These are phyloP conservation scores for Enteromius argenteus DNA, from an alignment of 2,797 vertebrate genomes.

Conservation along the genomic window DNA sequence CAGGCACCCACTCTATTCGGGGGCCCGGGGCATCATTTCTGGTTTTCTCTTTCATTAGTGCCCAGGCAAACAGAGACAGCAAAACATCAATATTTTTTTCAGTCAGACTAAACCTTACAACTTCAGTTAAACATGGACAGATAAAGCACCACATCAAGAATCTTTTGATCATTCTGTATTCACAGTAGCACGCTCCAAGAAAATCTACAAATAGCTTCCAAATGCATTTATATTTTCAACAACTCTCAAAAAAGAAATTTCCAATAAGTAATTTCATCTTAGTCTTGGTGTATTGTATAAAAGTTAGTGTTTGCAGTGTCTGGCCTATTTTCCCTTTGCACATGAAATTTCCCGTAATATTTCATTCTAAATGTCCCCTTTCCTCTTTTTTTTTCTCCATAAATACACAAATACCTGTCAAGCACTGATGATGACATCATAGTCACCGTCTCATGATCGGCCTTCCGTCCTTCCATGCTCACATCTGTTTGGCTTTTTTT, in stretches of 20 bases:
- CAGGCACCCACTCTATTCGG: neutral
- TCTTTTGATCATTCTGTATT: slow-evolving; percentile 5
- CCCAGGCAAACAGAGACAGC: slow-evolving; percentile 28
- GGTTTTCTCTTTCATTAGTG: slow-evolving; percentile 32
- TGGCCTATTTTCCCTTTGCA: neutral
- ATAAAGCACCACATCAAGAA: slow-evolving; percentile 13
- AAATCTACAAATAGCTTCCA: slow-evolving; percentile 22
- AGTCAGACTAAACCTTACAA: slow-evolving; percentile 19
- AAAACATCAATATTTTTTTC: slow-evolving; percentile 36
- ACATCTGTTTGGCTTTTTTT: slow-evolving; percentile 18
- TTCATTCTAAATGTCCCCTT: slow-evolving; percentile 1
- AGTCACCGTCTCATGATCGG: slow-evolving; percentile 5
- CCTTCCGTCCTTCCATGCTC: slow-evolving; percentile 8
- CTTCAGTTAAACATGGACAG: slow-evolving; percentile 25
- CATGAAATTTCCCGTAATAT: slow-evolving; percentile 1
- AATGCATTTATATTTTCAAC: neutral
- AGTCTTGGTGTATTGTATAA: neutral
- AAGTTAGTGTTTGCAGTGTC: slow-evolving; percentile 23
- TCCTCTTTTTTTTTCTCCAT: slow-evolving; percentile 2
- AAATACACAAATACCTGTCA: slow-evolving; percentile 38
- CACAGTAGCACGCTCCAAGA: neutral
- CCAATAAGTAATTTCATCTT: neutral
- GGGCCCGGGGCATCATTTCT: neutral
- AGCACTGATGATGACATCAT: slow-evolving; percentile 28
- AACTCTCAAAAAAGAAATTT: slow-evolving; percentile 3